Conservation (phyloP, 2,797 vertebrate genomes). For the Merluccius polli region DNA sequence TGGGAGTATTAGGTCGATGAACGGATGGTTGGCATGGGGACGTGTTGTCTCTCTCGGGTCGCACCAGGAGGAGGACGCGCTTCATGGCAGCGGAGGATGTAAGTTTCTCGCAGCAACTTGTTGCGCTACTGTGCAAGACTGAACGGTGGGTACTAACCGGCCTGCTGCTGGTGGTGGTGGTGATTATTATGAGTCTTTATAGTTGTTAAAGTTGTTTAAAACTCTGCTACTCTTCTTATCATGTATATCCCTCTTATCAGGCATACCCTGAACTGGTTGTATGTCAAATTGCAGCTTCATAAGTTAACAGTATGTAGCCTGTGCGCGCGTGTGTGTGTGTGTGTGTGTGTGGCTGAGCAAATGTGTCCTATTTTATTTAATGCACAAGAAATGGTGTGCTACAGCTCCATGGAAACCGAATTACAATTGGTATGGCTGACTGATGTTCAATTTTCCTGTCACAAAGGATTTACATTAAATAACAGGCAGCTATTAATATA, state of each 20-base stretch:
- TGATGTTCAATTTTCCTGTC: conserved; percentile 54
- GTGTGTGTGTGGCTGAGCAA: background rate
- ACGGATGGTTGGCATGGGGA: background rate
- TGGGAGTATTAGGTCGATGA: too few relatives aligned
- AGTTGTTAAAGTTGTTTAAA: too few relatives aligned
- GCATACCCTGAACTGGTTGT: background rate
- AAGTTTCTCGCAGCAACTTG: conserved; percentile 13
- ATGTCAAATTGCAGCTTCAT: background rate
- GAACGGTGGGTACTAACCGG: conserved; percentile 54
- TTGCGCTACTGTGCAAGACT: conserved; percentile 24
- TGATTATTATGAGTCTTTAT: too few relatives aligned
- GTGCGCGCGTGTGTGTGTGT: background rate
- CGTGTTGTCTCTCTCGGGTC: conserved; percentile 17
- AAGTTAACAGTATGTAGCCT: too few relatives aligned
- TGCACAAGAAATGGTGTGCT: background rate
- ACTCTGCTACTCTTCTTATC: background rate
- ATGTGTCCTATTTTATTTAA: background rate
- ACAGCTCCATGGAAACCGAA: background rate
- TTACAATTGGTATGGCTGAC: conserved; percentile 23
- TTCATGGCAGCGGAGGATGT: conserved; percentile 39
- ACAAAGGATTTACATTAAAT: conserved; percentile 53
- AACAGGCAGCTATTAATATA: conserved; percentile 59
- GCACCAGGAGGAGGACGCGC: conserved; percentile 41
- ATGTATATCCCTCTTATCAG: too few relatives aligned
- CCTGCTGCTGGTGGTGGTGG: too few relatives aligned